Evolutionary conservation across 2,888 invertebrate genomes (phyloP).

Genomic region (Epirrita christyi): DNA sequence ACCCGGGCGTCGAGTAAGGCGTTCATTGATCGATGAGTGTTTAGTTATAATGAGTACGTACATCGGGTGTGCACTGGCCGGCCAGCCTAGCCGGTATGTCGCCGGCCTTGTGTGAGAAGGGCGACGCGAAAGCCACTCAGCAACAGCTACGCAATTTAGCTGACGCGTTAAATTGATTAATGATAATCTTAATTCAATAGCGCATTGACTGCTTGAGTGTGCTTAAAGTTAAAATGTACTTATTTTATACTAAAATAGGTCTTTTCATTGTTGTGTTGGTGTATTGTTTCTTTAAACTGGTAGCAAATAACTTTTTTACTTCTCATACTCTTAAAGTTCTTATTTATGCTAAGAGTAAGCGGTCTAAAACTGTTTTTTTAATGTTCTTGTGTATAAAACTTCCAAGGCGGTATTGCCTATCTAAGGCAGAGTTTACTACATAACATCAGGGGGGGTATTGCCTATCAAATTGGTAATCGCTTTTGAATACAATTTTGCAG

Average conservation of each 20-base stretch:
- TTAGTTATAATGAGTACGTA: conserved; percentile 9
- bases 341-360: too few species aligned
- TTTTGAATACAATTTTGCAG: too few species aligned
- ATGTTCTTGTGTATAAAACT: too few species aligned
- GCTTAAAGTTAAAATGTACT: neutral
- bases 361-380: too few species aligned
- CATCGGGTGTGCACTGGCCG: conserved; percentile 38
- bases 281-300: neutral
- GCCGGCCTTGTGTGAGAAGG: conserved; percentile 76
- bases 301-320: conserved; percentile 6
- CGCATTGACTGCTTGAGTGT: conserved; percentile 37
- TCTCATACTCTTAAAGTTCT: too few species aligned
- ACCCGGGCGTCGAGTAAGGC: neutral
- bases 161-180: conserved; percentile 56
- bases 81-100: conserved; percentile 71
- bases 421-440: too few species aligned
- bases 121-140: conserved; percentile 56
- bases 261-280: too few species aligned
- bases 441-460: too few species aligned
- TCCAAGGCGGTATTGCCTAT: too few species aligned
- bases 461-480: too few species aligned
- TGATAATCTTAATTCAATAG: conserved; percentile 54
- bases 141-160: conserved; percentile 45
- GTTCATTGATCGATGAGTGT: conserved; percentile 25
- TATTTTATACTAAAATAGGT: neutral